Evolutionary conservation across 2,113 vertebrate genomes (phyloP), one percentile per base, ranked within the genome.

Genomic region (Tetrao urogallus): DNA sequence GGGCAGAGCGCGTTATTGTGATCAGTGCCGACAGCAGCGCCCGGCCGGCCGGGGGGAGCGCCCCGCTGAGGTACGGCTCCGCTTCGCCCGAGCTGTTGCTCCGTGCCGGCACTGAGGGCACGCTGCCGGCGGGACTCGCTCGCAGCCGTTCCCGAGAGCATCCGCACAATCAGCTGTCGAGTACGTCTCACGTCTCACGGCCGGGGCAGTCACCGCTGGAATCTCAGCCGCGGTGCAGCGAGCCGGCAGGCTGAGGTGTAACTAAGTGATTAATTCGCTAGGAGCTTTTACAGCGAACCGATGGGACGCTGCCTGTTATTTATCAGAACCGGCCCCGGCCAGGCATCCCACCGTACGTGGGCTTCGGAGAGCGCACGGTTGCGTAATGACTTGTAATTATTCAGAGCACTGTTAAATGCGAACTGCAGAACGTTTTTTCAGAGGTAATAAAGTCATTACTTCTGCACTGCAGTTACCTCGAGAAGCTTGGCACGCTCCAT

Each of bases 371-470:
- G 91, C 61, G 65, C 83, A 70, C 91, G 67, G 89, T 92, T 88
- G 96, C 83, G 84, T 96, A 97, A 97, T 97, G 97, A 97, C 97
- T 97, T 96, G 96, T 96, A 95, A 97, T 98, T 97, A 97, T 98
- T 97, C 97, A 95, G 94, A 96, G 94, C 92, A 95, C 90, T 97
- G 95, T 97, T 96, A 97, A 94, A 95, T 94, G 97, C 66, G 95
- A 97, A 96, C 97, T 97, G 79, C 97, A 96, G 96, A 97, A 97
- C 96, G 97, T 97, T 97, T 97, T 97, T 97, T 97, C 97, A 94
- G 97, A 94, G 96, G 94, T 95, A 97, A 97, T 97, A 97, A 98
- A 97, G 96, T 96, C 96, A 97, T 97, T 97, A 97, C 97, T 97
- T 97, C 97, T 96, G 96, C 95, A 95, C 85, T 47, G 94, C 92